phyloP scores from a whole-genome alignment of 37 sponge, comb jelly and placozoan genomes.

The Halichondria panicea region DNA sequence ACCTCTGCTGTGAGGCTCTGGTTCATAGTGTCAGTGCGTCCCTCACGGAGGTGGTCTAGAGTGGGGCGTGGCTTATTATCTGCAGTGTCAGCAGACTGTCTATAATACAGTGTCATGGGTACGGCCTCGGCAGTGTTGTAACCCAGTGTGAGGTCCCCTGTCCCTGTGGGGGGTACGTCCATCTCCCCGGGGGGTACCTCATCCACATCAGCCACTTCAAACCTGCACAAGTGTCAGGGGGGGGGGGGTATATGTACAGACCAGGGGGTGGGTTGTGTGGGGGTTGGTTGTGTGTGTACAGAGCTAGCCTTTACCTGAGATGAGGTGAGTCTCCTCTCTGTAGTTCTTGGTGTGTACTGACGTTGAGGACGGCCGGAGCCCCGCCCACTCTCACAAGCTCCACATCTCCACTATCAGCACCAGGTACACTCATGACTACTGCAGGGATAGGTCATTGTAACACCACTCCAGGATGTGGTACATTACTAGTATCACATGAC shows the following conservation, averaged over 20 bases:
- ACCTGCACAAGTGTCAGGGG: slow-evolving; percentile 6
- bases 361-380: not conserved
- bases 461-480: not conserved
- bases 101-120: slow-evolving; percentile 73
- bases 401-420: not conserved
- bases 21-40: not conserved
- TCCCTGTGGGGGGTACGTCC: not conserved
- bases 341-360: no score
- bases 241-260: not conserved
- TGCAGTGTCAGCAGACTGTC: slow-evolving; percentile 7
- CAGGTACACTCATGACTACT: slow-evolving; percentile 7
- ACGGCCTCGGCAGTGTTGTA: slow-evolving; percentile 77
- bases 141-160: slow-evolving; percentile 32
- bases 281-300: not conserved
- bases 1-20: not conserved
- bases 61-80: slow-evolving; percentile 52
- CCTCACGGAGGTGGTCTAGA: slow-evolving; percentile 59
- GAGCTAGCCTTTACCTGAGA: no score
- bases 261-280: not conserved
- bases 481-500: not conserved
- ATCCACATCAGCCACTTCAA: slow-evolving; percentile 65
- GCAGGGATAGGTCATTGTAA: not conserved
- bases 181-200: slow-evolving; percentile 7
- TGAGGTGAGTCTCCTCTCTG: slow-evolving; percentile 1
- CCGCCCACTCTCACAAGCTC: slow-evolving; percentile 3